phyloP scores from a whole-genome alignment of 2,888 invertebrate species.

The Polyommatus icarus region DNA sequence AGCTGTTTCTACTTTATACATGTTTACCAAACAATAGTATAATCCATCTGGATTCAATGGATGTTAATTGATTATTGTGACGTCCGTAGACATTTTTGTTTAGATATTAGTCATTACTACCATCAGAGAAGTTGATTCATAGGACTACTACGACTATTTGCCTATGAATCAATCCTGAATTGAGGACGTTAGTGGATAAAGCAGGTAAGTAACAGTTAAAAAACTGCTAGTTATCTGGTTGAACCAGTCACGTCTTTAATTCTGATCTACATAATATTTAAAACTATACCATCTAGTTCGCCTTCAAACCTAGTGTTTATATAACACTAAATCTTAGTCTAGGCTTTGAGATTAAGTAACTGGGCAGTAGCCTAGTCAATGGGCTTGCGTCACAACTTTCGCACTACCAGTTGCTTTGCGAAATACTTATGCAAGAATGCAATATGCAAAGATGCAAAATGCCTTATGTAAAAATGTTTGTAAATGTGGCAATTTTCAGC shows the following conservation, averaged over 20 bases:
- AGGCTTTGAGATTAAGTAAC: slow-evolving; percentile 61
- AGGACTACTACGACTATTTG: background rate
- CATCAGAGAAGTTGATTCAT: background rate
- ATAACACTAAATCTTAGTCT: slow-evolving; percentile 35
- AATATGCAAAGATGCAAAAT: slow-evolving; percentile 53
- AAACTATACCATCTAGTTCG: background rate
- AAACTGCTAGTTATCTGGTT: no score
- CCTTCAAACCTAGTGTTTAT: slow-evolving; percentile 1
- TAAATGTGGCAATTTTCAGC: background rate
- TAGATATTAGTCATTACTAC: background rate
- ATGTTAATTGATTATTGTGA: slow-evolving; percentile 14
- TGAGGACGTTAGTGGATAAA: no score
- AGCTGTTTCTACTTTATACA: slow-evolving; percentile 43
- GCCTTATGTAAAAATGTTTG: background rate
- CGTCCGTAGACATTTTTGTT: background rate
- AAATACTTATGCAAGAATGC: slow-evolving; percentile 71
- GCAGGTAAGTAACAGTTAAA: no score
- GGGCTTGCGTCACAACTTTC: slow-evolving; percentile 76
- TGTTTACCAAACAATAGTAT: slow-evolving; percentile 41
- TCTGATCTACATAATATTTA: background rate
- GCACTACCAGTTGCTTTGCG: slow-evolving; percentile 65
- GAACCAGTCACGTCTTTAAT: no score
- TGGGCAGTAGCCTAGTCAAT: slow-evolving; percentile 69
- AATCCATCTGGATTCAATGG: slow-evolving; percentile 24
- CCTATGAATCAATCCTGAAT: no score